Conservation (phyloP, 1,140 invertebrate genomes). For the Lordiphosa mommai region DNA sequence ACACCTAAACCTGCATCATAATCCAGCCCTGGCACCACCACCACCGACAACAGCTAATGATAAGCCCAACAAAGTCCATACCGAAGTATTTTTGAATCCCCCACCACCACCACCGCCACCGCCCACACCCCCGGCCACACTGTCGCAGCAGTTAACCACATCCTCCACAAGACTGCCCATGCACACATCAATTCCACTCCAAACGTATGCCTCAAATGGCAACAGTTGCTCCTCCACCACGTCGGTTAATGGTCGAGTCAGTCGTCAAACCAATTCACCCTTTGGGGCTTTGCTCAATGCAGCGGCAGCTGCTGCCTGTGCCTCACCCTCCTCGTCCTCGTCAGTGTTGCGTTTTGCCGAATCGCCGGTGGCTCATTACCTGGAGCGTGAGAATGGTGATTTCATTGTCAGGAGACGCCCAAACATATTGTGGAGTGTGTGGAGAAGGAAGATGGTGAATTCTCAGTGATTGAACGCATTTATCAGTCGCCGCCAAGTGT, state of each 20-base stretch:
- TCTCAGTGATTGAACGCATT: slow-evolving; percentile 77
- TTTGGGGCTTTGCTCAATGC: slow-evolving; percentile 60
- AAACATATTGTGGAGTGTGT: slow-evolving; percentile 78
- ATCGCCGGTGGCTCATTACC: slow-evolving; percentile 73
- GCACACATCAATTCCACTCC: slow-evolving; percentile 4
- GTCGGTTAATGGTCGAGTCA: slow-evolving; percentile 5
- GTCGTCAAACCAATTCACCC: slow-evolving; percentile 56
- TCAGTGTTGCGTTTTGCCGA: slow-evolving; percentile 71
- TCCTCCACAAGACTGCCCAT: slow-evolving; percentile 2
- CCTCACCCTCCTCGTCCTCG: slow-evolving; percentile 38
- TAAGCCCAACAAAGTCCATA: slow-evolving; percentile 40
- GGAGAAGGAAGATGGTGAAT: slow-evolving; percentile 74
- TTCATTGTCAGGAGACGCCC: slow-evolving; percentile 78
- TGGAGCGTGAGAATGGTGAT: slow-evolving; percentile 75
- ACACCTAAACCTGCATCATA: slow-evolving; percentile 51
- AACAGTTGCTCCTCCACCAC: slow-evolving; percentile 10
- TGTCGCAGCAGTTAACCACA: slow-evolving; percentile 22
- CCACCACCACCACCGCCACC: slow-evolving; percentile 52
- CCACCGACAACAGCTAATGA: slow-evolving; percentile 43
- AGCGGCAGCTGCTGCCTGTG: slow-evolving; percentile 52
- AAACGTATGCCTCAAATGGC: slow-evolving; percentile 8
- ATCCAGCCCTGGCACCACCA: slow-evolving; percentile 52
- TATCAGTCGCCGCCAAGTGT: slow-evolving; percentile 78
- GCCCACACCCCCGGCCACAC: slow-evolving; percentile 7
- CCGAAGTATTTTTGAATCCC: slow-evolving; percentile 64